Evolutionary conservation across 1,140 invertebrate genomes (phyloP).

Genomic region (Caenorhabditis inopinata): DNA sequence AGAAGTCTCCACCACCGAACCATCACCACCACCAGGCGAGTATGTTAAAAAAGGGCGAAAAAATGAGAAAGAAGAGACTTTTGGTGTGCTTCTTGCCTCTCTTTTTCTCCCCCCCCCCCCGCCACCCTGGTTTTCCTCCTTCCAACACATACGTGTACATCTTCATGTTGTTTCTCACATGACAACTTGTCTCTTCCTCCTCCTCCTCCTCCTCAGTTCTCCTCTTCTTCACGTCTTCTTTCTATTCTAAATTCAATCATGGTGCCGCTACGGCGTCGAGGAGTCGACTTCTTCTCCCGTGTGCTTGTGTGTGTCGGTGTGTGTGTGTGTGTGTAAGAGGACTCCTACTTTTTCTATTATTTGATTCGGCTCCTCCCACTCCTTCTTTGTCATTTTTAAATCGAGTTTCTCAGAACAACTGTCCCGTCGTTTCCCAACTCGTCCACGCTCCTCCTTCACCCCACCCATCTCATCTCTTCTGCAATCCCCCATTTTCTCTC

Average conservation of each 20-base stretch:
- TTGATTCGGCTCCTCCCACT: slow-evolving; percentile 10
- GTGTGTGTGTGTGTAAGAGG: no score
- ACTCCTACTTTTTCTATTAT: slow-evolving; percentile 13
- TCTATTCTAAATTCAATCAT: slow-evolving; percentile 33
- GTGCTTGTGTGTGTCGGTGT: no score
- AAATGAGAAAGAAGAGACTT: neutral
- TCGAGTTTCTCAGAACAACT: slow-evolving; percentile 2
- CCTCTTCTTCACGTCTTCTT: neutral
- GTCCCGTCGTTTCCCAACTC: neutral
- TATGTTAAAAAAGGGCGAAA: no score
- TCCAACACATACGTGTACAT: slow-evolving; percentile 18
- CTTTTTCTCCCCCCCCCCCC: neutral
- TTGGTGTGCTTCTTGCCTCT: slow-evolving; percentile 19
- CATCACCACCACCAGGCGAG: neutral
- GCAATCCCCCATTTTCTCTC: neutral
- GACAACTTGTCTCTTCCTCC: slow-evolving; percentile 22
- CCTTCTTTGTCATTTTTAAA: neutral
- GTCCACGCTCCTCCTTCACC: no score
- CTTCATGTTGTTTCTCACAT: slow-evolving; percentile 34
- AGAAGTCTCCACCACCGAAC: neutral
- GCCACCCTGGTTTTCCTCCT: no score
- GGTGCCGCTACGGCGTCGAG: neutral
- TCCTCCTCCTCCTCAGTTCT: no score
- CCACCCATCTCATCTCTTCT: neutral
- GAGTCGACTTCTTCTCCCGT: slow-evolving; percentile 18